Conservation (phyloP, 2,888 invertebrate genomes). For the Pachycephus smyrnensis region DNA sequence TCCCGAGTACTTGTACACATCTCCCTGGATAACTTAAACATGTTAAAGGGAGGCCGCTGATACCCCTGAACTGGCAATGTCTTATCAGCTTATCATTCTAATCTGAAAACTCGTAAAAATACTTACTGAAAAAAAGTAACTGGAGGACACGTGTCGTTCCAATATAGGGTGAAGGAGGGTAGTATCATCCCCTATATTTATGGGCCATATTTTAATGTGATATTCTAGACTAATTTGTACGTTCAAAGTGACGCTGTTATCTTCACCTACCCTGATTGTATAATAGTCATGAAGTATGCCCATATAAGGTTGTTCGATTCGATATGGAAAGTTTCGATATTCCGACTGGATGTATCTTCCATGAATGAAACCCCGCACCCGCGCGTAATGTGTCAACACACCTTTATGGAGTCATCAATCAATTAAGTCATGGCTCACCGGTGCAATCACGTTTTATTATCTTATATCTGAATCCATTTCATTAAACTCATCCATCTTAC, state of each 20-base stretch:
- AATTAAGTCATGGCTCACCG: slow-evolving; percentile 23
- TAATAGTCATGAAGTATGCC: not conserved
- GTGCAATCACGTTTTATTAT: slow-evolving; percentile 21
- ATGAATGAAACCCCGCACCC: not conserved
- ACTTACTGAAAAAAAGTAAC: not conserved
- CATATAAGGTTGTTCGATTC: not conserved
- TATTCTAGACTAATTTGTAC: not conserved
- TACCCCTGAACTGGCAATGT: not conserved
- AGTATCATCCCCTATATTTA: not conserved
- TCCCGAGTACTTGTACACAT: not conserved
- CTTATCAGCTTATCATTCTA: not conserved
- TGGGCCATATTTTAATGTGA: not conserved
- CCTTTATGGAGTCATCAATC: slow-evolving; percentile 30
- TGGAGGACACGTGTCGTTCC: not conserved
- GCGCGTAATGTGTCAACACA: slow-evolving; percentile 21
- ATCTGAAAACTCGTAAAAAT: not conserved
- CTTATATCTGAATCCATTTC: slow-evolving; percentile 29
- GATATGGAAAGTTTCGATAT: not conserved
- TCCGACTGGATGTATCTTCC: not conserved
- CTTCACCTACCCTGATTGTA: not conserved
- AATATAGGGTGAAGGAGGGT: not conserved
- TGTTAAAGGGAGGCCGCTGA: not conserved
- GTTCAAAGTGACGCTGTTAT: not conserved
- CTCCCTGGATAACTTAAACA: not conserved
- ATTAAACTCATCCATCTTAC: slow-evolving; percentile 37